phyloP scores from a whole-genome alignment of 2,888 invertebrate genomes.

The Phyto melanocephala region DNA sequence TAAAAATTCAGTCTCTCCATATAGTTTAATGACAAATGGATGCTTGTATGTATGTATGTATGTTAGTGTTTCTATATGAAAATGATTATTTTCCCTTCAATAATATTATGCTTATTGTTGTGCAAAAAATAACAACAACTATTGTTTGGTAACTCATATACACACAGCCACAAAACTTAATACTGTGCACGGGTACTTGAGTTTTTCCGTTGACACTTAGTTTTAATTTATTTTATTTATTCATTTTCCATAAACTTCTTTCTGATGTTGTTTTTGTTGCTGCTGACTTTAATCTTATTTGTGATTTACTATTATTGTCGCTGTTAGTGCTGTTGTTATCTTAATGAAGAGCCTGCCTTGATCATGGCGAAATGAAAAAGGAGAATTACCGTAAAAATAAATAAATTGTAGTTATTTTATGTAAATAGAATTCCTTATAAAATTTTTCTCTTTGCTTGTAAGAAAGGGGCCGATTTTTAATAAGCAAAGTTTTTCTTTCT shows the following conservation, averaged over 20 bases:
- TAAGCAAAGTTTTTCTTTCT: too few species aligned
- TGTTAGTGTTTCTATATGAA: background rate
- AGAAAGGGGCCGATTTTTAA: too few species aligned
- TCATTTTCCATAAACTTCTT: background rate
- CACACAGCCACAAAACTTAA: background rate
- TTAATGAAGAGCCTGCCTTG: background rate
- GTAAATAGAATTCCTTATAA: too few species aligned
- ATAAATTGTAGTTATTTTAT: too few species aligned
- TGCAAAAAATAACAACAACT: background rate
- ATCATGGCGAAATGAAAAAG: background rate
- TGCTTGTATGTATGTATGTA: background rate
- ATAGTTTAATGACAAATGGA: conserved; percentile 10
- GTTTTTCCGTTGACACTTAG: conserved; percentile 25
- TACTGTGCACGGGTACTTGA: background rate
- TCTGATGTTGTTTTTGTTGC: background rate
- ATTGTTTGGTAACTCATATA: background rate
- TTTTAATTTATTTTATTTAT: conserved; percentile 35
- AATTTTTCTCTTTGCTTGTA: too few species aligned
- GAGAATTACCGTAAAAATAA: too few species aligned
- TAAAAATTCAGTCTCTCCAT: background rate
- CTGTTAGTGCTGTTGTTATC: background rate
- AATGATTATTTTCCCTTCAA: conserved; percentile 32
- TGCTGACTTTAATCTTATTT: conserved; percentile 17
- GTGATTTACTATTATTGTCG: background rate
- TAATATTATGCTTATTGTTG: conserved; percentile 10